Evolutionary conservation across 1,140 invertebrate genomes (phyloP).

Genomic region (Planococcus citri): DNA sequence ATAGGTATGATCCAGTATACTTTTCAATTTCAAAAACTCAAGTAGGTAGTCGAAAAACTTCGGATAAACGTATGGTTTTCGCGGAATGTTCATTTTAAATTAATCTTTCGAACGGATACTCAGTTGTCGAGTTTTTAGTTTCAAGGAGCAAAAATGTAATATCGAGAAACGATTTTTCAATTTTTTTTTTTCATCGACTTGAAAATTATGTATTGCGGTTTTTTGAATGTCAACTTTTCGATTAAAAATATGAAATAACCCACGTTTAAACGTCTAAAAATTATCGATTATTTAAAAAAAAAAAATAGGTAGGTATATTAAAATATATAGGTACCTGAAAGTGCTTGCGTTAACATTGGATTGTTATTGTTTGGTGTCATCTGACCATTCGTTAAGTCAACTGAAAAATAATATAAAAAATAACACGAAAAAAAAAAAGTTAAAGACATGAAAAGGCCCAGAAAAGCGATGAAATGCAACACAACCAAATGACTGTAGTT

Average conservation of each 20-base stretch:
- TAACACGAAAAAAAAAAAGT: slow-evolving; percentile 23
- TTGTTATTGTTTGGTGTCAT: slow-evolving; percentile 88
- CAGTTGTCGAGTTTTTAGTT: no score
- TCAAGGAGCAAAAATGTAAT: no score
- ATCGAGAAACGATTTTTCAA: no score
- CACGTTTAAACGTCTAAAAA: background rate
- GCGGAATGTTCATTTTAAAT: no score
- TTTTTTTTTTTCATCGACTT: no score
- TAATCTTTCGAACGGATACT: no score
- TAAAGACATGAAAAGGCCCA: slow-evolving; percentile 10
- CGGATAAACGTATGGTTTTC: no score
- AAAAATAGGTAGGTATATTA: background rate
- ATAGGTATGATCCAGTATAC: no score
- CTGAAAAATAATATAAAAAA: slow-evolving; percentile 38
- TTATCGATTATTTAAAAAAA: background rate
- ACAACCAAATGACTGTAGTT: slow-evolving; percentile 2
- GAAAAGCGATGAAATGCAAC: slow-evolving; percentile 12
- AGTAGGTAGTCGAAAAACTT: no score
- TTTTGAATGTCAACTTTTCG: no score
- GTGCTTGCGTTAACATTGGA: slow-evolving; percentile 80
- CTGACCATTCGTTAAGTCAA: slow-evolving; percentile 87
- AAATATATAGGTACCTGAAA: slow-evolving; percentile 58
- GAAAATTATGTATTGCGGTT: no score
- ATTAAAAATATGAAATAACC: background rate
- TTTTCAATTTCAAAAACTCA: no score